A percentile compares a stretch with the other conserved stretches of the same genome.
These are phyloP conservation scores for Garra rufa DNA, from an alignment of 2,113 vertebrate genomes.

Conservation along the genomic window DNA sequence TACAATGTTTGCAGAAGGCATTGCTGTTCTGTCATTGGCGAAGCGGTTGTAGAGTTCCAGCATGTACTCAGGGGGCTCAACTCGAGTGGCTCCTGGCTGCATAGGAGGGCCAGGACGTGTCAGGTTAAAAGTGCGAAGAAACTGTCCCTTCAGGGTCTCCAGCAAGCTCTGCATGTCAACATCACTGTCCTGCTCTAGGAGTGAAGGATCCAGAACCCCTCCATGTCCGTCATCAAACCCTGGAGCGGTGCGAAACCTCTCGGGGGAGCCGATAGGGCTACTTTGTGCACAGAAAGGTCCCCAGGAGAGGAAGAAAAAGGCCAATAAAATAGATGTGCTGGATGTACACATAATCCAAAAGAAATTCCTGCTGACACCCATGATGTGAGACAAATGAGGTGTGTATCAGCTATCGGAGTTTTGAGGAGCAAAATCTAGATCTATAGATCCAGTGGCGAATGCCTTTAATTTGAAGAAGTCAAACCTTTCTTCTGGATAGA, in stretches of 20 bases:
- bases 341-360: constrained; percentile 66
- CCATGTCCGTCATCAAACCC: constrained; percentile 83
- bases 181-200: constrained; percentile 83
- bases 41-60: constrained; percentile 97
- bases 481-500: constrained; percentile 35
- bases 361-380: constrained; percentile 70
- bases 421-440: constrained; percentile 13
- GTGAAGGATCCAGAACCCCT: constrained; percentile 83
- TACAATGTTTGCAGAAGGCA: constrained; percentile 93
- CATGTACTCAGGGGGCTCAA: constrained; percentile 97
- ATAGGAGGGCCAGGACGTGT: constrained; percentile 79
- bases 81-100: constrained; percentile 74
- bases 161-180: constrained; percentile 85
- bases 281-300: constrained; percentile 71
- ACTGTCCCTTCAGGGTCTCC: constrained; percentile 89
- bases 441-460: constrained; percentile 23
- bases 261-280: constrained; percentile 86
- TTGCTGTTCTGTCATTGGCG: constrained; percentile 87
- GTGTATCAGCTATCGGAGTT: constrained; percentile 34
- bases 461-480: constrained; percentile 40
- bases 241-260: constrained; percentile 75
- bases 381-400: constrained; percentile 51
- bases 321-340: constrained; percentile 63
- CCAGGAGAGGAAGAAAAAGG: constrained; percentile 64
- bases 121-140: constrained; percentile 89